These are phyloP conservation scores for Palloptera scutellata DNA, from an alignment of 2,888 invertebrate genomes.

Conservation along the genomic window DNA sequence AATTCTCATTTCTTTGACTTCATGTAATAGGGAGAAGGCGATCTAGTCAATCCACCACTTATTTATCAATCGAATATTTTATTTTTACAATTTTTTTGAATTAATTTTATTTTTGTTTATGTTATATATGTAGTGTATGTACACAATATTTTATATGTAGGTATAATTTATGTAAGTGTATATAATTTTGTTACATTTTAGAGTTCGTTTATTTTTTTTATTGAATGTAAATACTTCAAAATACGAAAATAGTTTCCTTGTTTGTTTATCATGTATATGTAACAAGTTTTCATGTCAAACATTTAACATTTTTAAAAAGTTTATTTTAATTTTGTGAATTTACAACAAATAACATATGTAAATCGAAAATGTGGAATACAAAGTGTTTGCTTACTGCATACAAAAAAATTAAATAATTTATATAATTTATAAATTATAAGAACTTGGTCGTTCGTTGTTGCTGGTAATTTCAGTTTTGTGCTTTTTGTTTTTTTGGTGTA, in stretches of 20 bases:
- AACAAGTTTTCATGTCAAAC: conserved; percentile 12
- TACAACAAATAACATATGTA: conserved; percentile 10
- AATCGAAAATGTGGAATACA: background rate
- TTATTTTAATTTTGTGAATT: conserved; percentile 6
- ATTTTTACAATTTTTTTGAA: background rate
- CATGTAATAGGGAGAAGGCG: too few species aligned
- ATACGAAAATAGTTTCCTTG: conserved; percentile 1
- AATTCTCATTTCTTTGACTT: too few species aligned
- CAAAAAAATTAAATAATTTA: background rate
- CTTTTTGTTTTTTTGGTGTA: conserved; percentile 19
- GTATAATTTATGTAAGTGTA: conserved; percentile 11
- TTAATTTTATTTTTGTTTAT: conserved; percentile 24
- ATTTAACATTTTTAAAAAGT: conserved; percentile 20
- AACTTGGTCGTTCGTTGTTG: conserved; percentile 6
- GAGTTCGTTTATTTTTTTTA: conserved; percentile 5
- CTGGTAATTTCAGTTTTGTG: conserved; percentile 5
- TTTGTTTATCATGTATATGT: conserved; percentile 4
- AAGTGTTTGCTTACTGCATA: background rate
- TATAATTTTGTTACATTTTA: conserved; percentile 20
- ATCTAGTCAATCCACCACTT: too few species aligned
- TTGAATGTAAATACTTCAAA: conserved; percentile 26
- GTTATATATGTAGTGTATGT: conserved; percentile 15
- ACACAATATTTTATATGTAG: conserved; percentile 12
- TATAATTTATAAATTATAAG: background rate
- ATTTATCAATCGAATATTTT: too few species aligned